phyloP scores from a whole-genome alignment of 1,140 invertebrate genomes.

The Chymomyza costata region DNA sequence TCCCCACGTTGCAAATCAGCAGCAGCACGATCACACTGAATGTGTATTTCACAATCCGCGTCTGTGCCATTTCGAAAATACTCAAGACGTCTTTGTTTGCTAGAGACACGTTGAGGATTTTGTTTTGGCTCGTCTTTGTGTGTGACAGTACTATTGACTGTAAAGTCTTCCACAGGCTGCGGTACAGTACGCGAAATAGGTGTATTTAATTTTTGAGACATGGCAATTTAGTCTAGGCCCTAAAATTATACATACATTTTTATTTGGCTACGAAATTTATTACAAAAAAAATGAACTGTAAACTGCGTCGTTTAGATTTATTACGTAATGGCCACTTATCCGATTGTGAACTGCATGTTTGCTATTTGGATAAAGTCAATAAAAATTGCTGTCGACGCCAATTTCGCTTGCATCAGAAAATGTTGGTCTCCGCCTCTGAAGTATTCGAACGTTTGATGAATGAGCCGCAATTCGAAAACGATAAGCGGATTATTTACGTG shows the following conservation, averaged over 20 bases:
- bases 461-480: conserved; percentile 17
- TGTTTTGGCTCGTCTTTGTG: background rate
- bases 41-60: conserved; percentile 45
- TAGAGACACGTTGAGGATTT: background rate
- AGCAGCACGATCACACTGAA: background rate
- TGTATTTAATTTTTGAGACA: too few species aligned
- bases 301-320: conserved; percentile 45
- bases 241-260: conserved; percentile 5
- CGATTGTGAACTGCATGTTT: conserved; percentile 47
- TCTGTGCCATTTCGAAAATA: conserved; percentile 35
- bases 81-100: conserved; percentile 22
- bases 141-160: too few species aligned
- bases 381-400: conserved; percentile 6
- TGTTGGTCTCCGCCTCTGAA: conserved; percentile 39
- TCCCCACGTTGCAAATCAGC: conserved; percentile 4
- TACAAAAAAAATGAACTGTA: conserved; percentile 38
- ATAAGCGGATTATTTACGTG: conserved; percentile 21
- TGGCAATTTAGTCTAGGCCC: conserved; percentile 12
- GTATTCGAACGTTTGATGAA: conserved; percentile 36
- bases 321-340: conserved; percentile 32
- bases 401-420: conserved; percentile 39
- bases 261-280: background rate
- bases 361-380: conserved; percentile 10
- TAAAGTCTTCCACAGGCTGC: too few species aligned
- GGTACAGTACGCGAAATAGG: background rate